Base-by-base conservation (phyloP, 2,113 vertebrate genomes). In the Brachyistius frenatus region DNA sequence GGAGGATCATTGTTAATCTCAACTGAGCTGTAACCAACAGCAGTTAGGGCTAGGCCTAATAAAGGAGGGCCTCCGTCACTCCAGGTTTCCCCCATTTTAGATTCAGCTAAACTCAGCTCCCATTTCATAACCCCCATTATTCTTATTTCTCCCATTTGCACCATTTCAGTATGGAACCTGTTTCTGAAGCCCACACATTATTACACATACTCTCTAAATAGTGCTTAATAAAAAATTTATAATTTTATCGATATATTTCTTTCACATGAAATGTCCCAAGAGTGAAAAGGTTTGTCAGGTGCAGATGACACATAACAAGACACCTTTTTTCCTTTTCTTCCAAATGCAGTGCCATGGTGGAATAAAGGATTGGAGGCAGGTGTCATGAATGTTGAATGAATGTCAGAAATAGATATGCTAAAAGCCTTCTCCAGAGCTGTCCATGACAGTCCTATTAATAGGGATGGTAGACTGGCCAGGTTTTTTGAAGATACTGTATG, bases 71-170 rank as follows among this genome's bases (percentile, higher is more conserved):
- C 89, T 89, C 83, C 67, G 58, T 90, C 86, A 86, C 88, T 87
- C 79, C 78, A 93, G 89, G 91, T 91, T 91, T 92, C 90, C 92
- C 92, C 92, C 90, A 93, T 94, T 92, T 93, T 93, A 88, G 92
- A 93, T 87, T 83, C 86, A 84, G 88, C 89, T 89, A 85, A 89
- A 89, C 81, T 86, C 75, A 74, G 85, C 91, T 93, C 90, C 89
- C 90, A 92, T 93, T 92, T 93, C 90, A 87, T 46, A 81, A 70
- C 79, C 76, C 67, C 70, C 56, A 73, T 70, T 84, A 73, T 69
- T 86, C 73, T 73, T 71, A 72, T 52, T 53, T 80, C 44, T 73
- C 47, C 74, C 14, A 6, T 73, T 76, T 77, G 36, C 50, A 69
- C 44, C 55, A 33, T 76, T 52, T 82, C 61, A 47, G 1, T 5